phyloP scores from a whole-genome alignment of 2,113 vertebrate species.

The Ivindomyrus marchei region DNA sequence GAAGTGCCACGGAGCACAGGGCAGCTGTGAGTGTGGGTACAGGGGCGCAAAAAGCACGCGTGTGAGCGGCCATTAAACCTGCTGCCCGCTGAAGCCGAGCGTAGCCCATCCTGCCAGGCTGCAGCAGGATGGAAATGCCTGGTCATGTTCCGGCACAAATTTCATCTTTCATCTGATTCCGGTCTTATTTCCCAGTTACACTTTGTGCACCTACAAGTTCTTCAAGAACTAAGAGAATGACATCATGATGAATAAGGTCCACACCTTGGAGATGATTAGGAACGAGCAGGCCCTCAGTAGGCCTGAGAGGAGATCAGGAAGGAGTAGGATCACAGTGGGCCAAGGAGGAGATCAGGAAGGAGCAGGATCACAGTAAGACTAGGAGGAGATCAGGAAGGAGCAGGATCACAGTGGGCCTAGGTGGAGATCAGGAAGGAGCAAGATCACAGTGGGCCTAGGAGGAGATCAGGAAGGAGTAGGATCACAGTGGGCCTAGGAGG shows the following conservation, averaged over 20 bases:
- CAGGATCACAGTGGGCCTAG: too few species aligned
- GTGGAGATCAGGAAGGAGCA: not conserved
- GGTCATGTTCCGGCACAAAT: not conserved
- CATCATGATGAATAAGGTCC: not conserved
- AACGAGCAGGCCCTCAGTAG: not conserved
- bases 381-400: not conserved
- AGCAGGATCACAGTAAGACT: not conserved
- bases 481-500: too few species aligned
- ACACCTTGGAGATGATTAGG: not conserved
- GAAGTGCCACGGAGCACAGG: not conserved
- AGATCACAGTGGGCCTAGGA: too few species aligned
- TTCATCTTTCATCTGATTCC: not conserved
- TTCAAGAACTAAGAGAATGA: not conserved
- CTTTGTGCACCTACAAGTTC: not conserved
- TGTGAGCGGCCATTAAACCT: not conserved
- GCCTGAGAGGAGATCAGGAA: not conserved
- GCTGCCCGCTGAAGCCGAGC: too few species aligned
- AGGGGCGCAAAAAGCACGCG: not conserved
- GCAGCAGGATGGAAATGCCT: not conserved
- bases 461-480: too few species aligned
- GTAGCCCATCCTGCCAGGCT: not conserved
- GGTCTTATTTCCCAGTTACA: not conserved
- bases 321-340: not conserved
- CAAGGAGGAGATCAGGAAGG: not conserved
- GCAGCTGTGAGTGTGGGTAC: not conserved